Percentiles rank a stretch among this genome's conserved stretches.
Conservation (phyloP, 1,140 invertebrate genomes). For the Trialeurodes vaporariorum region DNA sequence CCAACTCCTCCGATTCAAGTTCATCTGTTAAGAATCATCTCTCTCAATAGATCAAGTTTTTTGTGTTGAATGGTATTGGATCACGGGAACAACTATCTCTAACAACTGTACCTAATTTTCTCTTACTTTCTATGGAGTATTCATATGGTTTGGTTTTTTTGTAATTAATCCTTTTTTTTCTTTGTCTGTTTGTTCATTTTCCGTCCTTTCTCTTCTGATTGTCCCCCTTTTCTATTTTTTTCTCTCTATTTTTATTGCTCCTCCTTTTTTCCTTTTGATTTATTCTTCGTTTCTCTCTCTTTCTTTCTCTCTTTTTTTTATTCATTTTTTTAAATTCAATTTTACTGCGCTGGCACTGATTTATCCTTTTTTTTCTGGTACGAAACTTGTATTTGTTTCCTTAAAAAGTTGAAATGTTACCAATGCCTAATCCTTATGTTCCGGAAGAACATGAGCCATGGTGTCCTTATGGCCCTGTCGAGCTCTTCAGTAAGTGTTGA, state of each 20-base stretch:
- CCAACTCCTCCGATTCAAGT: too few species aligned
- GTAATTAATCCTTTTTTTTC: slow-evolving; percentile 14
- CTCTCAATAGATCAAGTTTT: too few species aligned
- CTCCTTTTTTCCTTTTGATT: too few species aligned
- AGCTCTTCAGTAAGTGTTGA: neutral
- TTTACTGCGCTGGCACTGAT: neutral
- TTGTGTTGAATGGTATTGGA: too few species aligned
- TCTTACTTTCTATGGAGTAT: slow-evolving; percentile 21
- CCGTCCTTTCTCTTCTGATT: slow-evolving; percentile 29
- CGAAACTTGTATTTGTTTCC: slow-evolving; percentile 3
- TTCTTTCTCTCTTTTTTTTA: slow-evolving; percentile 16
- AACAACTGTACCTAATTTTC: too few species aligned
- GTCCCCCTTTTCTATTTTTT: slow-evolving; percentile 2
- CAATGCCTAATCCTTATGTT: slow-evolving; percentile 67
- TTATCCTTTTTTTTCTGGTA: neutral
- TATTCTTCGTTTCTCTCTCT: slow-evolving; percentile 19
- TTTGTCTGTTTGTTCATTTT: slow-evolving; percentile 28
- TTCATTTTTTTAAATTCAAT: slow-evolving; percentile 2
- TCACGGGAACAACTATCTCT: too few species aligned
- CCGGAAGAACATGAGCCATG: slow-evolving; percentile 77
- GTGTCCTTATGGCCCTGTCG: slow-evolving; percentile 45
- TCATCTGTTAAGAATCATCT: too few species aligned
- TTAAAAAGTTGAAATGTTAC: slow-evolving; percentile 38
- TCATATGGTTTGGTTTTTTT: slow-evolving; percentile 13
- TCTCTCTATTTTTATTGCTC: slow-evolving; percentile 6